Evolutionary conservation across 2,797 vertebrate genomes (phyloP).

Genomic region (Rhinogobio ventralis): DNA sequence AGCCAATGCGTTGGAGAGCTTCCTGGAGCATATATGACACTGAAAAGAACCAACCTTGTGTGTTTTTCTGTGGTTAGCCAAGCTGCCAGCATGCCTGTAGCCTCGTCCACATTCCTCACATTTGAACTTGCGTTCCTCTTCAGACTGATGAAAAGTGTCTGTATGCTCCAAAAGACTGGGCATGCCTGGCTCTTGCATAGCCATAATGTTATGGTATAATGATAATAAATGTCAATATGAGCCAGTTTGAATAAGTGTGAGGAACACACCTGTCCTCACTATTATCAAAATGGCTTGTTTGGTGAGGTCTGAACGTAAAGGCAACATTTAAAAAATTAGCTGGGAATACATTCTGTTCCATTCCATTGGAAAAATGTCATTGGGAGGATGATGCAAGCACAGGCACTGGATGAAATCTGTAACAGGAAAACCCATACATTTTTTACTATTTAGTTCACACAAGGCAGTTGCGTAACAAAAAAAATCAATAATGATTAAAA

Average conservation of each 20-base stretch:
- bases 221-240: slow-evolving; percentile 51
- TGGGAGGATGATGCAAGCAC: slow-evolving; percentile 27
- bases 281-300: slow-evolving; percentile 41
- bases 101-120: slow-evolving; percentile 87
- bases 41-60: slow-evolving; percentile 85
- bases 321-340: slow-evolving; percentile 49
- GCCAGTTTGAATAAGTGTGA: slow-evolving; percentile 50
- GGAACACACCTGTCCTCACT: slow-evolving; percentile 45
- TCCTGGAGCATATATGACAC: slow-evolving; percentile 84
- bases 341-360: slow-evolving; percentile 54
- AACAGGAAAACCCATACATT: slow-evolving; percentile 39
- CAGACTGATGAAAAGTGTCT: slow-evolving; percentile 70
- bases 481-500: slow-evolving; percentile 5
- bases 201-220: slow-evolving; percentile 62
- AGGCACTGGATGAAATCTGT: slow-evolving; percentile 62
- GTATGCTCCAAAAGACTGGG: slow-evolving; percentile 75
- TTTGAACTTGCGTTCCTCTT: slow-evolving; percentile 81
- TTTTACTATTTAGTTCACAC: slow-evolving; percentile 7
- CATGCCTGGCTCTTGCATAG: slow-evolving; percentile 73
- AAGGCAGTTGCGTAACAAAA: slow-evolving; percentile 2
- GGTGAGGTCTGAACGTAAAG: slow-evolving; percentile 45
- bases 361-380: slow-evolving; percentile 36
- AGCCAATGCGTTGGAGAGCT: slow-evolving; percentile 85
- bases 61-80: slow-evolving; percentile 87
- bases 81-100: slow-evolving; percentile 86